These are phyloP conservation scores for Nicator chloris DNA, from an alignment of 2,113 vertebrate genomes.

Conservation along the genomic window DNA sequence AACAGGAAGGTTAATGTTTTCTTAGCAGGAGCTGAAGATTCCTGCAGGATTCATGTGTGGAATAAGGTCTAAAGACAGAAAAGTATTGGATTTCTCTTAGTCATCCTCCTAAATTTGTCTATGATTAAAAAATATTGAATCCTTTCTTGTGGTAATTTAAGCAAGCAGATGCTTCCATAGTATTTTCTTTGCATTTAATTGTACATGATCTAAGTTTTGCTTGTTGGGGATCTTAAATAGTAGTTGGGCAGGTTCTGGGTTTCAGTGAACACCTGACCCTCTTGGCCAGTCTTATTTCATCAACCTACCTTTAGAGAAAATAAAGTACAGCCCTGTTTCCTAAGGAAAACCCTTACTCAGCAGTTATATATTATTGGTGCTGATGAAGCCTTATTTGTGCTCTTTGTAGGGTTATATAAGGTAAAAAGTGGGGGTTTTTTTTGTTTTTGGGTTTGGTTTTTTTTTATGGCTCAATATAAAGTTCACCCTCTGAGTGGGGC, in stretches of 20 bases:
- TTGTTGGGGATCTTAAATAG: constrained; percentile 11
- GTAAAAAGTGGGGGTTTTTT: background rate
- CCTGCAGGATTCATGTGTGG: background rate
- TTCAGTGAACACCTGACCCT: background rate
- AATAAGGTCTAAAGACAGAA: constrained; percentile 5
- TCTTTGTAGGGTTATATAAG: background rate
- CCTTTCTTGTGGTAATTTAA: constrained; percentile 30
- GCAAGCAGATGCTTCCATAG: constrained; percentile 15
- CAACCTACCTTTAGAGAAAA: constrained; percentile 5
- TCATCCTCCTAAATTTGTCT: background rate
- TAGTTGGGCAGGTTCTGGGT: constrained; percentile 12
- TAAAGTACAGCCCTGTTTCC: background rate
- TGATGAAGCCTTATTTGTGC: background rate
- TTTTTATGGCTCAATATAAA: background rate
- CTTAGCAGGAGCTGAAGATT: background rate
- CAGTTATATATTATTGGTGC: background rate
- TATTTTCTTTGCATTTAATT: constrained; percentile 39
- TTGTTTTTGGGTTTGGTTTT: background rate
- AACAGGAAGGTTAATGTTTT: background rate
- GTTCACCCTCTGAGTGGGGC: background rate
- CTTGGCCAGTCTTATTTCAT: background rate
- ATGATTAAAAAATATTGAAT: background rate
- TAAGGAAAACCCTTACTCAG: background rate
- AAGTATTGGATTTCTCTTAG: background rate
- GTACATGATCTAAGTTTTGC: background rate